Evolutionary conservation across 2,797 vertebrate species (phyloP).

Genomic region (Protonibea diacanthus): DNA sequence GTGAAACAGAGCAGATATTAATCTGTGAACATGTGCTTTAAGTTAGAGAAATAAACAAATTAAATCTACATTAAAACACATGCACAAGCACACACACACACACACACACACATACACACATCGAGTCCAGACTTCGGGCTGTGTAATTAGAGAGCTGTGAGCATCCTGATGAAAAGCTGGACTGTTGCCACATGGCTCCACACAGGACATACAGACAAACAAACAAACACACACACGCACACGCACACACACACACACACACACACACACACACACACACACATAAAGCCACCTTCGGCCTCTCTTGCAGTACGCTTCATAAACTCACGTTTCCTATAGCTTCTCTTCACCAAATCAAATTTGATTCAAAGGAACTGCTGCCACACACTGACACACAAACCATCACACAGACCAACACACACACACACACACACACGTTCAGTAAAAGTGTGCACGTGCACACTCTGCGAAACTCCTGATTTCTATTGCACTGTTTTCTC

Average conservation of each 20-base stretch:
- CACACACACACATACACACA: background rate
- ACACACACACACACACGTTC: background rate
- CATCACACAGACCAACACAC: too few relatives aligned
- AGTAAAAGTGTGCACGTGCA: background rate
- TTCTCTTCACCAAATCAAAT: background rate
- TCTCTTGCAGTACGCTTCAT: background rate
- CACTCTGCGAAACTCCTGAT: background rate
- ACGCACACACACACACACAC: background rate
- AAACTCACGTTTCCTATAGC: background rate
- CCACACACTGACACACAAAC: background rate
- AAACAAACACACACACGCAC: background rate
- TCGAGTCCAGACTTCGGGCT: background rate
- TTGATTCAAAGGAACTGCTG: background rate
- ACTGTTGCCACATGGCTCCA: background rate
- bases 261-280: background rate
- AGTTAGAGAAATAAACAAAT: background rate
- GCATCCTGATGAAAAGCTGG: constrained; percentile 1
- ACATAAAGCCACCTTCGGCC: background rate
- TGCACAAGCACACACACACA: background rate
- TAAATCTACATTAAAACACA: background rate
- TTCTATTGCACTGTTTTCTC: background rate
- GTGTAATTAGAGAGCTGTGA: background rate
- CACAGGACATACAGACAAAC: constrained; percentile 1
- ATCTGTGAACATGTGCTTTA: background rate
- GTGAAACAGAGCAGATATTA: background rate